Base-by-base conservation (phyloP, 2,888 invertebrate genomes). In the Drosophila lutescens region DNA sequence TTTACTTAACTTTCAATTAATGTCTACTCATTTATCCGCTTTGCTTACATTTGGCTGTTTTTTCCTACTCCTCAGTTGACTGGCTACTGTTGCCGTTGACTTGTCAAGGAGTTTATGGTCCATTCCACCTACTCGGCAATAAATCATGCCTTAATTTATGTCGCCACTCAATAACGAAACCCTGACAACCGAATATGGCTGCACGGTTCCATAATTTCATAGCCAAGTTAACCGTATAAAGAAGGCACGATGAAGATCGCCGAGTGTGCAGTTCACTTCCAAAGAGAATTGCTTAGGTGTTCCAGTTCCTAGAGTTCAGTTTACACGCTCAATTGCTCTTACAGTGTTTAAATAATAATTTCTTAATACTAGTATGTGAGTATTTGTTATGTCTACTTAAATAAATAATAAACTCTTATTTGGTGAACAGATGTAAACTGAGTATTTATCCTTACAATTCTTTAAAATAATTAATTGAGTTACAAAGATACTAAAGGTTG, bases 91-190 rank as follows among this genome's bases (percentile, higher is more conserved):
- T 66, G 57, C 50, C 26, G 61, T 36, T 44, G 50, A 69, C 56
- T 61, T 72, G 70, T 79, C 77, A 81, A 62, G 57, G 67, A 59
- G 53, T 65, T 77, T 81, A 79, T 80, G 80, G 80, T 72, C 59
- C 74, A 78, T 76, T 78, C 79, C 79, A 79, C 73, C 77, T 76
- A 66, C 79, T 67, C 79, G 75, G 59, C 79, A 83, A 89, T 89
- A 89, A 85, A 89, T 89, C 90, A 90, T 82, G 83, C 78, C 80
- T 86, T 81, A 82, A 80, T 78, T 81, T 71, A 83, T 83, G 74
- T 79, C 72, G 77, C 74, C 67, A 70, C 66, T 74, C 69, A 60
- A 69, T 70, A 67, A 67, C 66, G 75, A 78, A 75, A 69, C 79
- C 69, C 62, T 61, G 66, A 58, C 61, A 57, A 55, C 69, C 70